A percentile compares a stretch with the other conserved stretches of the same genome.
phyloP scores from a whole-genome alignment of 2,888 invertebrate species.

The Cheilosia pagana region DNA sequence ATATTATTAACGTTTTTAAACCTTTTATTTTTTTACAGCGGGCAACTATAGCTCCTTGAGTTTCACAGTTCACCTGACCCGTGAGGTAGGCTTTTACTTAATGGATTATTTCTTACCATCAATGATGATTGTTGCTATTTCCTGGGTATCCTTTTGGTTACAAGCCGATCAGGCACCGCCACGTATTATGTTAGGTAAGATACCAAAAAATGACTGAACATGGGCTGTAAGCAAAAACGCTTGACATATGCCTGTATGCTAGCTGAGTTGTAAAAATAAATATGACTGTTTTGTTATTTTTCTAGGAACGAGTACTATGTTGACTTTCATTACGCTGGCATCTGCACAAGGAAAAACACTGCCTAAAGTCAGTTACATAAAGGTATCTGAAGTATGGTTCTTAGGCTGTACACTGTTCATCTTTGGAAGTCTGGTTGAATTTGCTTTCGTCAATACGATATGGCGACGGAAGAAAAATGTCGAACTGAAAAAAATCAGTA shows the following conservation, averaged over 20 bases:
- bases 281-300: background rate
- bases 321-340: constrained; percentile 94
- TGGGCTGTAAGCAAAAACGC: background rate
- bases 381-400: constrained; percentile 96
- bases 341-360: constrained; percentile 93
- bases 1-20: background rate
- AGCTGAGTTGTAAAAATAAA: background rate
- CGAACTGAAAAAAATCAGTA: constrained; percentile 85
- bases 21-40: constrained; percentile 85
- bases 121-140: constrained; percentile 92
- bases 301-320: constrained; percentile 91
- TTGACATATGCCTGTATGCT: constrained; percentile 20
- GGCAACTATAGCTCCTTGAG: constrained; percentile 92
- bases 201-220: background rate
- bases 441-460: constrained; percentile 95
- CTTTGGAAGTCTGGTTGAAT: constrained; percentile 93
- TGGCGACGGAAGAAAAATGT: constrained; percentile 89
- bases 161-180: constrained; percentile 94
- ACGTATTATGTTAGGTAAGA: constrained; percentile 89
- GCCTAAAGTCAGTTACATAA: constrained; percentile 95
- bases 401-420: constrained; percentile 93
- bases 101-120: constrained; percentile 95
- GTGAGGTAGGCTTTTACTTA: constrained; percentile 93
- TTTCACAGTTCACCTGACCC: constrained; percentile 90
- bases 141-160: constrained; percentile 95